Evolutionary conservation across 2,113 vertebrate species (phyloP).

Genomic region (Sphaerodactylus townsendi): DNA sequence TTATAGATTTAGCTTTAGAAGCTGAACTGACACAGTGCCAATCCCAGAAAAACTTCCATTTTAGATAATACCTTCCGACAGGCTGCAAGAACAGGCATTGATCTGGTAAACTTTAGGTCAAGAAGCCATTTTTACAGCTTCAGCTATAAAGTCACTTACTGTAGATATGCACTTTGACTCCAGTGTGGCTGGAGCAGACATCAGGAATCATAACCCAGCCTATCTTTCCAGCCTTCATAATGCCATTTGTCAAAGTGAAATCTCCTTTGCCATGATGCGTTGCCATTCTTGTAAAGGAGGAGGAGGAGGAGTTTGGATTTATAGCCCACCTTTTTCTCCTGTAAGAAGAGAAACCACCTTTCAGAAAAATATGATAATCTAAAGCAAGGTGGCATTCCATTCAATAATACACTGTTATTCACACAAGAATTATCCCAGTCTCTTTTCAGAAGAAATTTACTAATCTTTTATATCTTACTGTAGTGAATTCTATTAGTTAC

Average conservation of each 20-base stretch:
- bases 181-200: background rate
- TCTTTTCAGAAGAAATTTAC: background rate
- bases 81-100: background rate
- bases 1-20: background rate
- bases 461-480: background rate
- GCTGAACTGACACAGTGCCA: background rate
- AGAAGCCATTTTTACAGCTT: background rate
- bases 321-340: no score
- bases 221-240: background rate
- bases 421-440: no score
- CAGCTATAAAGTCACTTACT: background rate
- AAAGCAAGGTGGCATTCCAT: no score
- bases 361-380: no score
- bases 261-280: background rate
- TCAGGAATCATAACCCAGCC: background rate
- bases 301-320: no score
- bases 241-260: background rate
- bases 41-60: background rate
- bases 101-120: background rate
- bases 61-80: constrained; percentile 5
- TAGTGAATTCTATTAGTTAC: background rate
- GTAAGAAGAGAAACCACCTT: no score
- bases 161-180: background rate
- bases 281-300: background rate
- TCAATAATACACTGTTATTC: no score